phyloP scores from a whole-genome alignment of 2,797 vertebrate genomes.

The Tenualosa thibaudeaui region DNA sequence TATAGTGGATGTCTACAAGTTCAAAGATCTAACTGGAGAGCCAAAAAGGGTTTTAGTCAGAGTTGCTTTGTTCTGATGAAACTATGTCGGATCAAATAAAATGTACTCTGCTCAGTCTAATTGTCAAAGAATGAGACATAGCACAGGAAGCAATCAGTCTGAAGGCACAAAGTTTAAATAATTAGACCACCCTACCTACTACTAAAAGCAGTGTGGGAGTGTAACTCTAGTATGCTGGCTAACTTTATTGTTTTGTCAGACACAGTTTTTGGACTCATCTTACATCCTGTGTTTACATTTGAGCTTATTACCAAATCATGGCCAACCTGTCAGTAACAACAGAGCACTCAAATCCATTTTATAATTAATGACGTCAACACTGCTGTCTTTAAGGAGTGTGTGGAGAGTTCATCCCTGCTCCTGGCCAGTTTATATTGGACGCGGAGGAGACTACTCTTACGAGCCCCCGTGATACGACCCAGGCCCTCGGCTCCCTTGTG shows the following conservation, averaged over 20 bases:
- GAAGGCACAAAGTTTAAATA: not conserved
- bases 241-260: not conserved
- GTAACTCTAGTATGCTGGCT: not conserved
- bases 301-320: not conserved
- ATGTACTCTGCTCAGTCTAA: not conserved
- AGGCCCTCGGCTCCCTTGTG: not conserved
- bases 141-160: not conserved
- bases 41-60: not conserved
- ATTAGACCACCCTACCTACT: not conserved
- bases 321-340: not conserved
- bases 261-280: not conserved
- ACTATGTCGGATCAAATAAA: not conserved
- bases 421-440: not conserved
- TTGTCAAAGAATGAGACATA: not conserved
- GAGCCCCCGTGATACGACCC: conserved; percentile 5
- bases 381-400: not conserved
- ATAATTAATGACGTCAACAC: not conserved
- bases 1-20: not conserved
- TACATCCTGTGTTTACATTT: not conserved
- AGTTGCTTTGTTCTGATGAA: not conserved
- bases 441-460: not conserved
- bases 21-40: not conserved
- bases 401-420: not conserved
- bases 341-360: not conserved
- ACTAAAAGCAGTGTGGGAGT: not conserved